A percentile compares a stretch with the other conserved stretches of the same genome.
phyloP scores from a whole-genome alignment of 1,140 invertebrate species.

The Tribolium madens region DNA sequence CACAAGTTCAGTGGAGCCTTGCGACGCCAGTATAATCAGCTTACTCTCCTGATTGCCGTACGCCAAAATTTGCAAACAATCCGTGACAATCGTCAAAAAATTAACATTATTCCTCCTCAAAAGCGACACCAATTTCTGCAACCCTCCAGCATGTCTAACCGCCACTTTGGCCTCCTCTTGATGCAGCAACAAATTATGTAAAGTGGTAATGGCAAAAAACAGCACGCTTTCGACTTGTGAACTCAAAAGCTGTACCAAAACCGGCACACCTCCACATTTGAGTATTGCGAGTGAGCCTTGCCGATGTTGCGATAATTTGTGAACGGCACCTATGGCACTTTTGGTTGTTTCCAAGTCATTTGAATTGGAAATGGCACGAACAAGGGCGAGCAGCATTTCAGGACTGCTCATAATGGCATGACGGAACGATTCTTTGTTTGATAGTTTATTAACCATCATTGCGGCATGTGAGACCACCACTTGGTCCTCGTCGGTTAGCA shows the following conservation, averaged over 20 bases:
- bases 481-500: slow-evolving; percentile 37
- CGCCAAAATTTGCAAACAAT: slow-evolving; percentile 97
- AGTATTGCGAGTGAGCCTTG: slow-evolving; percentile 98
- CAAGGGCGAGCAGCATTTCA: slow-evolving; percentile 95
- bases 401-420: slow-evolving; percentile 93
- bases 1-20: slow-evolving; percentile 95
- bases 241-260: slow-evolving; percentile 94
- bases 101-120: slow-evolving; percentile 97
- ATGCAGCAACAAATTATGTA: slow-evolving; percentile 97
- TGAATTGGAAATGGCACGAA: slow-evolving; percentile 94
- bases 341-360: slow-evolving; percentile 98
- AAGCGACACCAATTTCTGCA: slow-evolving; percentile 98
- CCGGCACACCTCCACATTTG: slow-evolving; percentile 93
- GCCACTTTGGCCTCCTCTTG: slow-evolving; percentile 99
- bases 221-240: slow-evolving; percentile 97
- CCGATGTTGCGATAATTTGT: slow-evolving; percentile 97
- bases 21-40: slow-evolving; percentile 92
- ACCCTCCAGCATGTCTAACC: slow-evolving; percentile 93
- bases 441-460: slow-evolving; percentile 36
- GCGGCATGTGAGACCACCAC: slow-evolving; percentile 41
- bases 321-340: slow-evolving; percentile 68
- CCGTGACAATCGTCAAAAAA: slow-evolving; percentile 67
- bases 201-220: slow-evolving; percentile 98
- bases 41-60: slow-evolving; percentile 98
- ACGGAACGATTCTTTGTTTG: slow-evolving; percentile 14